Conservation (phyloP, 2,113 vertebrate species). For the Pelodiscus sinensis region DNA sequence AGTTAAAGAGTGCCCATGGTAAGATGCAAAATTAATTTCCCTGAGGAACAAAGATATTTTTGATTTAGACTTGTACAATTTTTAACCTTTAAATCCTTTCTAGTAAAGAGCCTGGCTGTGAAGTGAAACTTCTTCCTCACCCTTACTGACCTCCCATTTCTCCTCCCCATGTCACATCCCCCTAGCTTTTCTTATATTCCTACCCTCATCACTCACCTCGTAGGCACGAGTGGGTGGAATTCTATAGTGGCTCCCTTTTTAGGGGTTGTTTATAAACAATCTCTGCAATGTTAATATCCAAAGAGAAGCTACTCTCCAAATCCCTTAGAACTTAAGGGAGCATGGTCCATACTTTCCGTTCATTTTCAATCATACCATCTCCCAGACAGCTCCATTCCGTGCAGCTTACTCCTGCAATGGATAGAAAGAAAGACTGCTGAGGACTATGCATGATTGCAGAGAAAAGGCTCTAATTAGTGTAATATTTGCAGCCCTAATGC, state of each 20-base stretch:
- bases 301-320: background rate
- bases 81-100: conserved; percentile 17
- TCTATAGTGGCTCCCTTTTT: background rate
- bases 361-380: background rate
- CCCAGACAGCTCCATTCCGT: background rate
- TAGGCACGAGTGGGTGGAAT: background rate
- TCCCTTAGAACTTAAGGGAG: background rate
- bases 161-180: background rate
- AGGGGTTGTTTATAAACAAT: background rate
- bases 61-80: conserved; percentile 4
- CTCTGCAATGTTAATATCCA: background rate
- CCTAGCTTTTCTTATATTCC: background rate
- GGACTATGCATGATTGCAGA: accelerated
- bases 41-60: conserved; percentile 2
- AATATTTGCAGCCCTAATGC: accelerated
- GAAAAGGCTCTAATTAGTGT: accelerated
- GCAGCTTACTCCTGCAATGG: accelerated
- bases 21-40: conserved; percentile 22
- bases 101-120: background rate
- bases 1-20: conserved; percentile 17
- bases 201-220: background rate
- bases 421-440: background rate
- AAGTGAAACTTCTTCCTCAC: conserved; percentile 9
- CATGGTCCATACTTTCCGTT: background rate
- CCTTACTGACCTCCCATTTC: background rate